A percentile compares a stretch with the other conserved stretches of the same genome.
Evolutionary conservation across 2,888 invertebrate genomes (phyloP).

Genomic region (Thymelicus acteon): DNA sequence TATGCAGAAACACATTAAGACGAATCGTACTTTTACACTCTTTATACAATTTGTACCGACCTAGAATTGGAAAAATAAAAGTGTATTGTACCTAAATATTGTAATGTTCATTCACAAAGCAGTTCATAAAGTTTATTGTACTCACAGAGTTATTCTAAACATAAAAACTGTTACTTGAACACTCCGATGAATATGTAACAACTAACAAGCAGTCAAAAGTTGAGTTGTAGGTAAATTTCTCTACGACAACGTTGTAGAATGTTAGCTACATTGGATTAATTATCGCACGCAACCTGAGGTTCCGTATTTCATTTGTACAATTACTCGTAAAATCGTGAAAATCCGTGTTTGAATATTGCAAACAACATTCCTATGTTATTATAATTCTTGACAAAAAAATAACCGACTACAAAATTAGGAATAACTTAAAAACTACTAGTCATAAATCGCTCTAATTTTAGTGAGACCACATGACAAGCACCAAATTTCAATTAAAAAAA

Average conservation of each 20-base stretch:
- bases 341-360: background rate
- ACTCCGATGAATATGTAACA: conserved; percentile 1
- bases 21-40: too few species aligned
- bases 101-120: background rate
- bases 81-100: too few species aligned
- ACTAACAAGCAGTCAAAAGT: background rate
- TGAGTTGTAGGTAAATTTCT: background rate
- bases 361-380: background rate
- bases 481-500: too few species aligned
- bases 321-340: background rate
- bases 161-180: conserved; percentile 1
- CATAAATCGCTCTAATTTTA: too few species aligned
- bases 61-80: too few species aligned
- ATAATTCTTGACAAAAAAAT: too few species aligned
- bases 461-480: too few species aligned
- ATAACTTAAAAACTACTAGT: too few species aligned
- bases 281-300: conserved; percentile 2
- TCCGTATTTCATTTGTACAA: background rate
- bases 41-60: too few species aligned
- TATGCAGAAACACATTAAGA: too few species aligned
- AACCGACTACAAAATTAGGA: too few species aligned
- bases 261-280: conserved; percentile 4
- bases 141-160: background rate
- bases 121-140: background rate
- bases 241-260: background rate